Evolutionary conservation across 2,113 vertebrate species (phyloP), one percentile per base, ranked within the genome.

Genomic region (Sturnus vulgaris): DNA sequence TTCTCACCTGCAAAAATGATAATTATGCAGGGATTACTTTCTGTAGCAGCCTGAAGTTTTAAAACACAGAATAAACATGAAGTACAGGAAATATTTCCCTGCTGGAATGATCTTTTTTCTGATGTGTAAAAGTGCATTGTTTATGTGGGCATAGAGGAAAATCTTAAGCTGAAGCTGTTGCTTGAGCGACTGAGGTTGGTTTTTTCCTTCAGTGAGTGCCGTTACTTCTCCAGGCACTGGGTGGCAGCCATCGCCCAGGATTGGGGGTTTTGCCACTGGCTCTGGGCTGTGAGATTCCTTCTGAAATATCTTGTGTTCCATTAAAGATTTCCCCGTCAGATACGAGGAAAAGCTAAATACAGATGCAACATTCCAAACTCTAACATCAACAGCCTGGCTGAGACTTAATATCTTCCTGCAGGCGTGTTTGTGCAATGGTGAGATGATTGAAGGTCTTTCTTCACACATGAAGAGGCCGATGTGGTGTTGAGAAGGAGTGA

Each of bases 201-300:
- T 1, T 28, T 30, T 57, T 37, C 20, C 73, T n/a, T 42, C 30
- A 6, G 30, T 8, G 46, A 8, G 53, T 80, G 95, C 92, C 89
- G 86, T 92, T 69, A 2, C 42, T 63, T 35, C 70, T 31, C 15
- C 3, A 47, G 55, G 59, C 96, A 4, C 75, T 60, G 86, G 95
- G 82, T 61, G 95, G 88, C 96, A 95, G 81, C 47, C 59, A 0
- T 13, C 33, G 89, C 88, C 25, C 88, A 44, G 70, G 35, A 31
- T 42, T 84, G 47, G 28, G 5, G 37, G 39, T 11, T 39, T 44
- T 60, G 44, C 70, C 3, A 11, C 4, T 24, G n/a, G 55, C 37
- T 47, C 12, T 50, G 75, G 47, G 70, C 19, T 5, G 61, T 3
- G 93, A 28, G 42, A 19, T 49, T 61, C 24, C 64, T 59, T 70